phyloP scores from a whole-genome alignment of 2,113 vertebrate species.

The Heloderma charlesbogerti region DNA sequence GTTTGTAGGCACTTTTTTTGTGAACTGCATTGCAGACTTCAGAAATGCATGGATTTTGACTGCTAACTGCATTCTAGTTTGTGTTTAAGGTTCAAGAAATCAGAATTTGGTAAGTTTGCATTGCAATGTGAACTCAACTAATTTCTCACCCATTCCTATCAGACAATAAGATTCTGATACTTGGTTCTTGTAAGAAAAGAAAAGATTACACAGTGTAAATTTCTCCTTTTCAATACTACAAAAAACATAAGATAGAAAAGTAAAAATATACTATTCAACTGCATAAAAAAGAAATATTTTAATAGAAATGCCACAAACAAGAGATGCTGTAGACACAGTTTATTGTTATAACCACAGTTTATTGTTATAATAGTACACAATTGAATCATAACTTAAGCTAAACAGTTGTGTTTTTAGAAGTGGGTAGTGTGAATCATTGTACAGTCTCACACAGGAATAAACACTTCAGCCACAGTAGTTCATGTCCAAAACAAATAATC shows the following conservation, averaged over 20 bases:
- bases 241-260: too few species aligned
- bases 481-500: neutral
- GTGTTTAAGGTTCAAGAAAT: too few species aligned
- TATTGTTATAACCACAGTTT: neutral
- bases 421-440: neutral
- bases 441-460: neutral
- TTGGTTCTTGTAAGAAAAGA: constrained; percentile 44
- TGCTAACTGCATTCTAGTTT: too few species aligned
- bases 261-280: too few species aligned
- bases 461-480: neutral
- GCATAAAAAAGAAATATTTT: neutral
- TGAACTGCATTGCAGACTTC: too few species aligned
- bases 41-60: too few species aligned
- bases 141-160: constrained; percentile 8
- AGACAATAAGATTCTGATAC: constrained; percentile 54
- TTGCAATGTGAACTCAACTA: too few species aligned
- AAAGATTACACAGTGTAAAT: constrained; percentile 37
- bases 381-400: neutral
- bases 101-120: too few species aligned
- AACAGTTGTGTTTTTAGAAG: neutral
- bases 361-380: neutral
- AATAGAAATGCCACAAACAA: constrained; percentile 16
- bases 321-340: neutral
- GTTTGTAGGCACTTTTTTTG: too few species aligned
- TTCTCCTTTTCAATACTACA: constrained; percentile 12